A percentile compares a stretch with the other conserved stretches of the same genome.
Conservation (phyloP, 2,113 vertebrate species). For the Irena cyanogastra region DNA sequence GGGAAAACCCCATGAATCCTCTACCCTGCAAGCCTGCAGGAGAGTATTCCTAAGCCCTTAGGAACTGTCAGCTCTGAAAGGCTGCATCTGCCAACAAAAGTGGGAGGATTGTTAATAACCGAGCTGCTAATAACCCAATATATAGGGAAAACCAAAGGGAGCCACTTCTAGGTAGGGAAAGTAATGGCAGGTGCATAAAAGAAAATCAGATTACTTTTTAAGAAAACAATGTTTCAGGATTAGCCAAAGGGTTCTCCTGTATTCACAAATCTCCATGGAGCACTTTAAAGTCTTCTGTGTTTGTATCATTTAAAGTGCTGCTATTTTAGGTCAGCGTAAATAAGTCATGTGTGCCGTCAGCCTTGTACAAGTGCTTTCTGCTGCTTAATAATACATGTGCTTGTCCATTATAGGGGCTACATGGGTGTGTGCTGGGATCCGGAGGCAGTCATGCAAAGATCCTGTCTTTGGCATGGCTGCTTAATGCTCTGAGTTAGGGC, state of each 20-base stretch:
- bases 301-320: conserved; percentile 73
- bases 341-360: conserved; percentile 71
- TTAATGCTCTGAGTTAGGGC: conserved; percentile 51
- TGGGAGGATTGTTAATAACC: not conserved
- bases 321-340: conserved; percentile 75
- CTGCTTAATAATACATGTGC: conserved; percentile 79
- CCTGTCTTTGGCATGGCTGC: conserved; percentile 43
- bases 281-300: conserved; percentile 72
- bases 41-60: not conserved
- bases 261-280: conserved; percentile 62
- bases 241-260: conserved; percentile 56
- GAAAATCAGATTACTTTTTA: conserved; percentile 10
- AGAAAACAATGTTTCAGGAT: conserved; percentile 35
- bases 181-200: conserved; percentile 30
- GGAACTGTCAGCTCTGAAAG: conserved; percentile 5
- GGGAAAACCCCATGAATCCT: not conserved
- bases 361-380: conserved; percentile 71
- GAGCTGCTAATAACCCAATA: conserved; percentile 6
- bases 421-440: conserved; percentile 43
- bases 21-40: not conserved
- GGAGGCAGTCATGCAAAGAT: conserved; percentile 61
- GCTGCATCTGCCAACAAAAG: not conserved
- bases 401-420: conserved; percentile 78
- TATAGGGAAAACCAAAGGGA: conserved; percentile 25
- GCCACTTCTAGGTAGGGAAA: conserved; percentile 16